phyloP scores from a whole-genome alignment of 2,113 vertebrate species.

The Caretta caretta region DNA sequence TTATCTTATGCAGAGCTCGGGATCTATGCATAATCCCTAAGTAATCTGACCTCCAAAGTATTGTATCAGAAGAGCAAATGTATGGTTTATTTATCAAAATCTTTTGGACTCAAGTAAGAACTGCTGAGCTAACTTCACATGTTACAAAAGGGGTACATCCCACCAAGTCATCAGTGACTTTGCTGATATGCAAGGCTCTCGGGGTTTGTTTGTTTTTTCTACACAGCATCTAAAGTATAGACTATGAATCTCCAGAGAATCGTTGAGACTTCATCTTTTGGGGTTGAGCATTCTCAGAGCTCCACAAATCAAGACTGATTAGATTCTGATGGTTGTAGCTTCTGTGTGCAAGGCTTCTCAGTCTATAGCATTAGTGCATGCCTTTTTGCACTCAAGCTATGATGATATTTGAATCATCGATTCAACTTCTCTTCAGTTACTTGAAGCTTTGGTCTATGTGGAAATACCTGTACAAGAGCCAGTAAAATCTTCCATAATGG shows the following conservation, averaged over 20 bases:
- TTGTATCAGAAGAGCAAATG: slow-evolving; percentile 1
- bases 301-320: background rate
- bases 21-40: background rate
- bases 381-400: background rate
- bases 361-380: background rate
- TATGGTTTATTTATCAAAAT: slow-evolving; percentile 5
- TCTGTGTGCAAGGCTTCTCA: background rate
- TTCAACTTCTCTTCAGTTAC: background rate
- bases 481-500: background rate
- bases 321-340: background rate
- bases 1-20: slow-evolving; percentile 1
- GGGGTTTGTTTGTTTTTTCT: background rate
- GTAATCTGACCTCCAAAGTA: background rate
- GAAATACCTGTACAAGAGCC: background rate
- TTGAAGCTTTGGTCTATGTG: background rate
- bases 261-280: background rate
- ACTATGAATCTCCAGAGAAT: background rate
- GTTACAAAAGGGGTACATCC: background rate
- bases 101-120: background rate
- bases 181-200: too few species aligned
- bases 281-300: background rate
- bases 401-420: background rate
- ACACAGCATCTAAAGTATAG: background rate
- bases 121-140: background rate
- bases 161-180: background rate